A percentile compares a stretch with the other conserved stretches of the same genome.
phyloP scores from a whole-genome alignment of 2,797 vertebrate genomes.

The Hephaestus fuliginosus region DNA sequence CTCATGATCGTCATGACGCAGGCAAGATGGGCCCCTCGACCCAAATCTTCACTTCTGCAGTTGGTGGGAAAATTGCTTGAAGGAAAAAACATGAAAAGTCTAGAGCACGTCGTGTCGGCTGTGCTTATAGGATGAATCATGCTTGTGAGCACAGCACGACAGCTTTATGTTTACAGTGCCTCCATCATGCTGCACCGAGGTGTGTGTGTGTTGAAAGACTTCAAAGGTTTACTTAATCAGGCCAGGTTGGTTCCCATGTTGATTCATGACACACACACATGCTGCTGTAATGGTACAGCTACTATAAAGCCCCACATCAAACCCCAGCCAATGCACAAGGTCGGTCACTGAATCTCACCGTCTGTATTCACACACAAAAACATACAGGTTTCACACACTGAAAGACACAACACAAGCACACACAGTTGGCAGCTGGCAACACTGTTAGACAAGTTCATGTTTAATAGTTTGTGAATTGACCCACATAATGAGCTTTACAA shows the following conservation, averaged over 20 bases:
- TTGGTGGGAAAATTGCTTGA: conserved; percentile 46
- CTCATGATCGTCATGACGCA: conserved; percentile 47
- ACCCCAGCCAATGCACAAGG: background rate
- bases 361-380: conserved; percentile 25
- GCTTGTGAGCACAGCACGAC: conserved; percentile 25
- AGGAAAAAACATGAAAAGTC: conserved; percentile 15
- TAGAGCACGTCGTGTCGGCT: conserved; percentile 17
- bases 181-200: conserved; percentile 3
- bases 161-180: conserved; percentile 21
- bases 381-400: conserved; percentile 1
- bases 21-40: conserved; percentile 46
- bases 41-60: conserved; percentile 53
- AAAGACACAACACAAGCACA: conserved; percentile 14
- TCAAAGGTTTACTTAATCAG: conserved; percentile 55
- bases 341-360: conserved; percentile 37
- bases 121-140: conserved; percentile 16
- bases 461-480: conserved; percentile 2
- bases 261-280: conserved; percentile 27
- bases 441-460: background rate
- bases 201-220: conserved; percentile 18
- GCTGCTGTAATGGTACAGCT: background rate
- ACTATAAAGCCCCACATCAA: conserved; percentile 25
- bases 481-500: conserved; percentile 13
- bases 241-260: conserved; percentile 49
- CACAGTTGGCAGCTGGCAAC: conserved; percentile 16